Base-by-base conservation (phyloP, 2,888 invertebrate genomes). In the Hydrotaea diabolus region DNA sequence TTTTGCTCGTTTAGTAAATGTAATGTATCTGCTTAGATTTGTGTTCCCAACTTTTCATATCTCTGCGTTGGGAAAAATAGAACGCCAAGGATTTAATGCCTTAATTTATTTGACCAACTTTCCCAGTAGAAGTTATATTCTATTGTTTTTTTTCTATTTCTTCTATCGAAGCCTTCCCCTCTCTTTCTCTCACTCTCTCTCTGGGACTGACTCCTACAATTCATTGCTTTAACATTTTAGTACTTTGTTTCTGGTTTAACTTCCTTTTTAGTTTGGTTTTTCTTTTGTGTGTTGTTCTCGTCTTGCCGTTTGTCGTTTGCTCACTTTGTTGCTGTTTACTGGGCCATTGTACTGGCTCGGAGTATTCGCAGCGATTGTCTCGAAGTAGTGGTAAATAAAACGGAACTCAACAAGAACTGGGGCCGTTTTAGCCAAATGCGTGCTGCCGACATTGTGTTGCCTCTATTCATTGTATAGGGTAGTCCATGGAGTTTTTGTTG, bases 101-200 rank as follows among this genome's bases (percentile, higher is more conserved):
- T 53, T 53, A 55, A 55, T 55, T 21, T 11, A 55, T 55, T 55
- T 55, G 55, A 55, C 55, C 55, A 19, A 55, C 55, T 55, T 55
- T 55, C 55, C 21, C 55, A 2, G 13, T 1, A 11, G 2, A 46
- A 46, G 46, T 46, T 46, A 46, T 53, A 13, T 5, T 8, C 53
- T 19, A 53, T 15, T 53, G 8, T 53, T 53, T 53, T 13, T 3
- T 13, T n/a, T 53, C 5, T 53, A 13, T 53, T 53, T n/a, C n/a
- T n/a, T n/a, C n/a, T n/a, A n/a, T n/a, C n/a, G n/a, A n/a, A n/a
- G n/a, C n/a, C n/a, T n/a, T n/a, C n/a, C n/a, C n/a, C n/a, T n/a
- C n/a, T n/a, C n/a, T n/a, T n/a, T n/a, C n/a, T n/a, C n/a, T n/a
- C n/a, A n/a, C n/a, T 13, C 53, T n/a, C 53, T n/a, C 17, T 39